phyloP scores from a whole-genome alignment of 2,113 vertebrate genomes.

The Scomber scombrus region DNA sequence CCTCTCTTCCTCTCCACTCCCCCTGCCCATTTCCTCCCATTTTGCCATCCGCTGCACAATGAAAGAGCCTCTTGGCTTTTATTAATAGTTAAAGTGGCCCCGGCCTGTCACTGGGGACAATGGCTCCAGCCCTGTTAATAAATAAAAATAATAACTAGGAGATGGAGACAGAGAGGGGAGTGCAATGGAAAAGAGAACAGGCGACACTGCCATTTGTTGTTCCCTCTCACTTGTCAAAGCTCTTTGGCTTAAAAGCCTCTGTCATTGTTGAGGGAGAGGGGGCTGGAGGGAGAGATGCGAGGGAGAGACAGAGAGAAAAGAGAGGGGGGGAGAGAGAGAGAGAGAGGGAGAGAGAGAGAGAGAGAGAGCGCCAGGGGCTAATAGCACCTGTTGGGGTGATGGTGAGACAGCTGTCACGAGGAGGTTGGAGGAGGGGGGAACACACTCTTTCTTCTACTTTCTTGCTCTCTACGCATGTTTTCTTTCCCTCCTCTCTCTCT shows the following conservation, averaged over 20 bases:
- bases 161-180: slow-evolving; percentile 86
- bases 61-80: slow-evolving; percentile 85
- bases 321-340: slow-evolving; percentile 28
- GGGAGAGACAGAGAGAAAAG: slow-evolving; percentile 52
- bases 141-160: slow-evolving; percentile 92
- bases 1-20: slow-evolving; percentile 19
- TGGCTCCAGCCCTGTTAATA: slow-evolving; percentile 90
- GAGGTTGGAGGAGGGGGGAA: not conserved
- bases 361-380: slow-evolving; percentile 78
- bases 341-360: slow-evolving; percentile 29
- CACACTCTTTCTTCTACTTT: slow-evolving; percentile 38
- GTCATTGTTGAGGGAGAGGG: slow-evolving; percentile 86
- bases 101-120: slow-evolving; percentile 89
- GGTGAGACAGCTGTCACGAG: slow-evolving; percentile 88
- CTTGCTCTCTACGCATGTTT: no score
- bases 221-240: slow-evolving; percentile 93
- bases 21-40: slow-evolving; percentile 66
- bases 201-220: slow-evolving; percentile 91
- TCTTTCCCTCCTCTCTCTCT: no score
- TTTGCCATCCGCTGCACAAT: slow-evolving; percentile 73
- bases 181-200: slow-evolving; percentile 82
- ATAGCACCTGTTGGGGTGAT: slow-evolving; percentile 93
- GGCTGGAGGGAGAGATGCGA: slow-evolving; percentile 51
- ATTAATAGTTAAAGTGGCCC: slow-evolving; percentile 94
- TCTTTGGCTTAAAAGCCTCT: slow-evolving; percentile 92